Percentiles rank a stretch among this genome's conserved stretches.
Conservation (phyloP, 1,140 invertebrate species). For the Branchinecta lynchi region DNA sequence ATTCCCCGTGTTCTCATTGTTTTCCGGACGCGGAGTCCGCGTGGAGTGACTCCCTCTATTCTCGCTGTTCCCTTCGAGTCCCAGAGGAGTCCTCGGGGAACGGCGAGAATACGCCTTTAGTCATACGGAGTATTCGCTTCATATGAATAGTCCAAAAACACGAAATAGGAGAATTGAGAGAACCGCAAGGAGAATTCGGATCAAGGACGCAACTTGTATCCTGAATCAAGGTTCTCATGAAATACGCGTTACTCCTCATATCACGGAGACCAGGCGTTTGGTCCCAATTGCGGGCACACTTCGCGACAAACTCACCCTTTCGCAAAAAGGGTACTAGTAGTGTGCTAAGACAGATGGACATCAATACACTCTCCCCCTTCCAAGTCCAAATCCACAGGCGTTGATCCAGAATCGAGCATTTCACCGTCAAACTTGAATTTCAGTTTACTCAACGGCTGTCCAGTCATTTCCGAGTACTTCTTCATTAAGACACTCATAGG, state of each 20-base stretch:
- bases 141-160: too few species aligned
- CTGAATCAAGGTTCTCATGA: background rate
- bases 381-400: conserved; percentile 26
- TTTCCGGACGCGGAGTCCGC: too few species aligned
- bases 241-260: background rate
- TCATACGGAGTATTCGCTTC: too few species aligned
- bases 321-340: background rate
- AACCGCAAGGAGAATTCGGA: background rate
- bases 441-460: conserved; percentile 22
- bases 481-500: conserved; percentile 25
- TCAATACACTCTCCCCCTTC: conserved; percentile 29
- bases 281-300: background rate
- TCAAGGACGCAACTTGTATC: background rate
- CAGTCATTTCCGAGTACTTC: conserved; percentile 24
- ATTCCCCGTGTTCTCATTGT: too few species aligned
- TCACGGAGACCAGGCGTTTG: background rate
- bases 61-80: too few species aligned
- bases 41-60: too few species aligned
- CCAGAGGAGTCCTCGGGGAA: too few species aligned
- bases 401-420: conserved; percentile 23
- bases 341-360: conserved; percentile 17
- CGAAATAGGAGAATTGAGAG: too few species aligned
- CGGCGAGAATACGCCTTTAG: too few species aligned
- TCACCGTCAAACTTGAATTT: conserved; percentile 30
- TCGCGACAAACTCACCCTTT: background rate